Conservation (phyloP, 2,888 invertebrate genomes). For the Aspidiotus destructor region DNA sequence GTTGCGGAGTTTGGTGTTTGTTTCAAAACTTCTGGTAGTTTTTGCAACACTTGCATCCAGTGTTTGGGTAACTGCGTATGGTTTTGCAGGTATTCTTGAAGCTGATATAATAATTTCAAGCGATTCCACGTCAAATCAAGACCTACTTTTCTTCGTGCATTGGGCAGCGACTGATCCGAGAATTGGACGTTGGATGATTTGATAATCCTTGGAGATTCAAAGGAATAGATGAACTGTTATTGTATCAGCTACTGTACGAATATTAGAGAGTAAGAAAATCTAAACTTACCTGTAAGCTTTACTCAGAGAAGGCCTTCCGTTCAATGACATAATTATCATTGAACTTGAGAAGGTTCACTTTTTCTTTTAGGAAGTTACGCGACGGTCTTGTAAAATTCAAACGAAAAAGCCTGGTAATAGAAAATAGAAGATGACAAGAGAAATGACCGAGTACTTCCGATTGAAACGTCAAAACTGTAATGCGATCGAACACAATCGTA, state of each 20-base stretch:
- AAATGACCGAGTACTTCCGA: no score
- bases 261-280: background rate
- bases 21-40: conserved; percentile 8
- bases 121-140: conserved; percentile 23
- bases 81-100: conserved; percentile 25
- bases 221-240: background rate
- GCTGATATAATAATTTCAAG: conserved; percentile 15
- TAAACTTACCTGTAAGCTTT: conserved; percentile 14
- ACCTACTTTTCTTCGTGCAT: conserved; percentile 12
- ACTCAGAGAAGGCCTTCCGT: conserved; percentile 16
- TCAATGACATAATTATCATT: conserved; percentile 13
- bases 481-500: no score
- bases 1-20: background rate
- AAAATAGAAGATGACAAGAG: no score
- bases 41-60: conserved; percentile 16
- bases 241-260: background rate
- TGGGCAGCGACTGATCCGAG: conserved; percentile 19
- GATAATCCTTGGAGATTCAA: conserved; percentile 10
- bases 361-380: no score
- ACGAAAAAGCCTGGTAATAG: no score
- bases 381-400: no score
- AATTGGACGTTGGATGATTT: conserved; percentile 11
- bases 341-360: background rate
- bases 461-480: no score
- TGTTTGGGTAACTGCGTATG: conserved; percentile 6